Evolutionary conservation across 2,797 vertebrate genomes (phyloP), one percentile per base, ranked within the genome.

Genomic region (Sebastes paucispinis): DNA sequence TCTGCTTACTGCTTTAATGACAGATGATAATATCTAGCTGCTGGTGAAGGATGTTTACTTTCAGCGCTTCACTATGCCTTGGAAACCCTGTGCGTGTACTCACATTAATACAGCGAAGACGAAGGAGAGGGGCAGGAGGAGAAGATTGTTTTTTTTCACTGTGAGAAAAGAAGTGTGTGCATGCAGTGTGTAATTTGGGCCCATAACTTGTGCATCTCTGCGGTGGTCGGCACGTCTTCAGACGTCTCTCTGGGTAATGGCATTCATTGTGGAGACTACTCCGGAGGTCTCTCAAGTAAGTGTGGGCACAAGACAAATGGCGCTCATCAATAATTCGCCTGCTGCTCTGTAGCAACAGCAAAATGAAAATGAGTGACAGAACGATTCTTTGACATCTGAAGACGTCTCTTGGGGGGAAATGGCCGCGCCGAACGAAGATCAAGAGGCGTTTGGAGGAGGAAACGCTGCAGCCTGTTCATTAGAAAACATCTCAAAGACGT

Each of bases 301-400:
- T 75, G 79, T 77, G 82, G 81, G 80, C 52, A 79, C 71, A 83
- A 90, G 86, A 89, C 77, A 84, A 89, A 92, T 88, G 16, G 84
- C n/a, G 6, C 81, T 88, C 90, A 85, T 92, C 88, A 88, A 77
- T 89, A 87, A 60, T 89, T 80, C 82, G 79, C 81, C 88, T 80
- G 82, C 88, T 83, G 79, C 84, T 86, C 79, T 79, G 88, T 83
- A 73, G 83, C 74, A 32, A 72, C 75, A 76, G 78, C 79, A 88
- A 90, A 31, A 92, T 89, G 80, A 86, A 87, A 89, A 89, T 79
- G 80, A 90, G 89, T 85, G 91, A 89, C 72, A 68, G 76, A 81
- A 82, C 0, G n/a, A 63, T 68, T 87, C 65, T 83, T 65, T 87
- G 85, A 87, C 80, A 78, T 82, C 78, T 85, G 79, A 87, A 87